A percentile compares a stretch with the other conserved stretches of the same genome.
Conservation (phyloP, 2,888 invertebrate species). For the Halictus quadricinctus region DNA sequence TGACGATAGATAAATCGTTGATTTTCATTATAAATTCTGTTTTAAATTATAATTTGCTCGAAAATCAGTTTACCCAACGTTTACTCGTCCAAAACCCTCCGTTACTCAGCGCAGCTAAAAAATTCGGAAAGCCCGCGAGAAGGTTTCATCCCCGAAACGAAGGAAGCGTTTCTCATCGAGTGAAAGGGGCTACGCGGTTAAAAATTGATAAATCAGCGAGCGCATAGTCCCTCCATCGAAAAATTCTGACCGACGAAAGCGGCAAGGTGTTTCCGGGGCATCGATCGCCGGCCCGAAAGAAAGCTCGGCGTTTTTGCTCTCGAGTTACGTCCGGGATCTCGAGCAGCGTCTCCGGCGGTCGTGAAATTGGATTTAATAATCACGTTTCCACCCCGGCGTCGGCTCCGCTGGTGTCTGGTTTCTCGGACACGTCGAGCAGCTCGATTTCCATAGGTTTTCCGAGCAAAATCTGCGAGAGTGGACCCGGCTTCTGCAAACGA, state of each 20-base stretch:
- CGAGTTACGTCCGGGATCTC: constrained; percentile 14
- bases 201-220: neutral
- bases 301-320: neutral
- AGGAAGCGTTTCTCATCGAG: neutral
- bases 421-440: neutral
- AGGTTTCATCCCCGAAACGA: neutral
- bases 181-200: neutral
- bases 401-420: constrained; percentile 11
- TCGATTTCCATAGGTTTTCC: constrained; percentile 15
- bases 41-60: too few species aligned
- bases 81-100: neutral
- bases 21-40: neutral
- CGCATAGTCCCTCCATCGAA: neutral
- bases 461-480: neutral
- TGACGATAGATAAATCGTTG: neutral
- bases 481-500: constrained; percentile 15
- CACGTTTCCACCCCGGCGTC: constrained; percentile 14
- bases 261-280: constrained; percentile 1
- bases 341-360: neutral
- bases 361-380: constrained; percentile 32
- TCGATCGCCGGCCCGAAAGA: constrained; percentile 1
- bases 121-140: neutral
- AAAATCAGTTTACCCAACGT: neutral
- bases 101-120: neutral
- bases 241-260: neutral